Percentiles rank a stretch among this genome's conserved stretches.
Conservation (phyloP, 2,888 invertebrate genomes). For the Fragum sueziense region DNA sequence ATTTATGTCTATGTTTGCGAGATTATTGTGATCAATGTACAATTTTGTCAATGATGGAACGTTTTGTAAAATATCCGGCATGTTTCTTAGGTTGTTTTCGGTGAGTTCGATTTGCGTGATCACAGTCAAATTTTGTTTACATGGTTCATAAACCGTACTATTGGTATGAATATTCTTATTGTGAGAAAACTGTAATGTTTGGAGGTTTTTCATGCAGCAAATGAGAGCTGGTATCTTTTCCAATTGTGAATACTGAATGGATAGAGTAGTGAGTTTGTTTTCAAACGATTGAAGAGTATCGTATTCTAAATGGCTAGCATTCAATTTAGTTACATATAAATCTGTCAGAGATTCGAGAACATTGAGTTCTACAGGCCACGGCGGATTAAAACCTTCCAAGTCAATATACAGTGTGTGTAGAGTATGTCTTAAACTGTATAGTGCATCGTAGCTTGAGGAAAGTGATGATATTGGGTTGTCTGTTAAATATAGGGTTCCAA, state of each 20-base stretch:
- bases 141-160: neutral
- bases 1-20: neutral
- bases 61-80: neutral
- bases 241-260: neutral
- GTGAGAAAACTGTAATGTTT: neutral
- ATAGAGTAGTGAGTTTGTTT: neutral
- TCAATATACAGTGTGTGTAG: neutral
- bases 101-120: neutral
- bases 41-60: neutral
- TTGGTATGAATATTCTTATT: neutral
- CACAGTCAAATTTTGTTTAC: neutral
- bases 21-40: neutral
- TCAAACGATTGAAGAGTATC: neutral
- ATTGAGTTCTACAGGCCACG: neutral
- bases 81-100: neutral
- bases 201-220: neutral
- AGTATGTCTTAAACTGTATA: neutral
- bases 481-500: neutral
- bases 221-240: neutral
- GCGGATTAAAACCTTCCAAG: neutral
- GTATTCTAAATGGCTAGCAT: neutral
- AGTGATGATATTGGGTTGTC: neutral
- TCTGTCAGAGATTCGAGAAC: neutral
- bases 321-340: neutral
- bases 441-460: too few relatives aligned